A percentile compares a stretch with the other conserved stretches of the same genome.
These are phyloP conservation scores for Meles meles DNA, from an alignment of 2,113 vertebrate genomes.

Conservation along the genomic window DNA sequence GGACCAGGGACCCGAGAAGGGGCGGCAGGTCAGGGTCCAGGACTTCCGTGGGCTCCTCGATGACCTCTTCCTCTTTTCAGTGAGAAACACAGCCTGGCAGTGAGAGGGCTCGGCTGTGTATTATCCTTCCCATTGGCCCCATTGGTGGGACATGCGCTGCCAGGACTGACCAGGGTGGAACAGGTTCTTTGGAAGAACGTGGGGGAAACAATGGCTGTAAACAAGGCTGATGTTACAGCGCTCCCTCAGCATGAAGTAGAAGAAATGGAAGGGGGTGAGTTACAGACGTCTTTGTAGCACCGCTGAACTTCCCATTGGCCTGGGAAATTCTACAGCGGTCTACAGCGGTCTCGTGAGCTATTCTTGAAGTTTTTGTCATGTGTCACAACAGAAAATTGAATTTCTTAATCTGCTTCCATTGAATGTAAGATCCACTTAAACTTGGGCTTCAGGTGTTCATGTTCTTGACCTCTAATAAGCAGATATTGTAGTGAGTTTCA, in stretches of 20 bases:
- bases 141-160: accelerated
- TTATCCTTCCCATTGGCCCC: not conserved
- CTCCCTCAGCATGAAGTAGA: too few relatives aligned
- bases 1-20: not conserved
- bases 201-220: too few relatives aligned
- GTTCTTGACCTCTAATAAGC: not conserved
- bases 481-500: not conserved
- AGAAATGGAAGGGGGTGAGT: accelerated
- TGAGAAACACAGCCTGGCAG: accelerated
- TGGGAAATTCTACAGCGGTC: too few relatives aligned
- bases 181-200: not conserved
- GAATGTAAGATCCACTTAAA: not conserved
- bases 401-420: not conserved
- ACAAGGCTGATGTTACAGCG: not conserved
- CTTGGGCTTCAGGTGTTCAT: not conserved
- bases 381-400: not conserved
- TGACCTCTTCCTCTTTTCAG: not conserved
- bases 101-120: not conserved
- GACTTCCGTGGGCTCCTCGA: not conserved
- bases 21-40: not conserved
- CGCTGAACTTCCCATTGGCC: accelerated
- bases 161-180: not conserved
- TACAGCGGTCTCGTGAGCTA: too few relatives aligned
- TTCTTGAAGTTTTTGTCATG: not conserved
- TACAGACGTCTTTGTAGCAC: accelerated